phyloP scores from a whole-genome alignment of 1,140 invertebrate species.

The Dreissena rostriformis region DNA sequence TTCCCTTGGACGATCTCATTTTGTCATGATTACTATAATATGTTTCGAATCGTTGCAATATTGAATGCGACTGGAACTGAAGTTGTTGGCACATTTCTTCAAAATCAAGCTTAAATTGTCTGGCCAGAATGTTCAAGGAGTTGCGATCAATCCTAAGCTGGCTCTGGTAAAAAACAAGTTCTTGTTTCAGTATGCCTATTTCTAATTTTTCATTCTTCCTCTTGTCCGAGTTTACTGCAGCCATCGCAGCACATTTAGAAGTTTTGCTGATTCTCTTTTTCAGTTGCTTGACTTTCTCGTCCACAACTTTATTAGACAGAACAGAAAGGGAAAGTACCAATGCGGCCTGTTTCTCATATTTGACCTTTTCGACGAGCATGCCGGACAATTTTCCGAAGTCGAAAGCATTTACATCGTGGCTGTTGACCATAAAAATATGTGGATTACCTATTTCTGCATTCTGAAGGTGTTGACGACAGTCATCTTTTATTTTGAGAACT shows the following conservation, averaged over 20 bases:
- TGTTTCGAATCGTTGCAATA: too few relatives aligned
- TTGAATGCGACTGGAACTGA: too few relatives aligned
- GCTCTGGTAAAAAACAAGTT: neutral
- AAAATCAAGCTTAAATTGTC: too few relatives aligned
- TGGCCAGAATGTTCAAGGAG: conserved; percentile 27
- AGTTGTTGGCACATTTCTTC: too few relatives aligned
- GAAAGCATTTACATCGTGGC: conserved; percentile 3
- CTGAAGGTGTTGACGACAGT: neutral
- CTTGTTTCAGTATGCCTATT: neutral
- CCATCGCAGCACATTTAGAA: neutral
- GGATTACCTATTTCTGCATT: neutral
- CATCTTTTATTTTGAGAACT: neutral
- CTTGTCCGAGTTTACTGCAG: neutral
- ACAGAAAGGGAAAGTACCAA: neutral
- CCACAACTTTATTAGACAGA: neutral
- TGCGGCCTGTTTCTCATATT: neutral
- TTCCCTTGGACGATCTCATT: too few relatives aligned
- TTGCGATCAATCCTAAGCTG: conserved; percentile 16
- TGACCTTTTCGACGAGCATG: neutral
- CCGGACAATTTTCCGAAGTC: conserved; percentile 4
- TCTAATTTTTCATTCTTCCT: neutral
- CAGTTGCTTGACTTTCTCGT: neutral
- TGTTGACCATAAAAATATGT: neutral
- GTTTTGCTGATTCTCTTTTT: neutral
- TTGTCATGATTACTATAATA: too few relatives aligned